Evolutionary conservation across 2,113 vertebrate species (phyloP).

Genomic region (Seriola dumerili): DNA sequence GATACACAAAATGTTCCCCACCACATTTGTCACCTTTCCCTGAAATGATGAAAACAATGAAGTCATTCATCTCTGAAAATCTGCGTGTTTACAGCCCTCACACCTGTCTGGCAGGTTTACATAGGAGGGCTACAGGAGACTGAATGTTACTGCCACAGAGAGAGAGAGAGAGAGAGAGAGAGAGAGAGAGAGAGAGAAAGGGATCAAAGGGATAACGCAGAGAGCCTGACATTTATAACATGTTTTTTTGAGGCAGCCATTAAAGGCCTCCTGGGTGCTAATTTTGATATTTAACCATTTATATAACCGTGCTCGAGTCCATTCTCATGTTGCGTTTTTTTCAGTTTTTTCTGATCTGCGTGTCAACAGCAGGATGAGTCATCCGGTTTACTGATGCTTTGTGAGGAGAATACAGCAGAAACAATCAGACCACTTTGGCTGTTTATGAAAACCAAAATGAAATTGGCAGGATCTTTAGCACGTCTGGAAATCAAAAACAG

Average conservation of each 20-base stretch:
- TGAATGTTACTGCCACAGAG: neutral
- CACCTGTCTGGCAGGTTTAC: constrained; percentile 9
- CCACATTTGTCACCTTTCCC: constrained; percentile 43
- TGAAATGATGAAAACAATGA: constrained; percentile 40
- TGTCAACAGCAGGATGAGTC: constrained; percentile 57
- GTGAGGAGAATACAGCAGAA: constrained; percentile 46
- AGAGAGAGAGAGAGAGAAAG: neutral
- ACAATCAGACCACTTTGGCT: constrained; percentile 47
- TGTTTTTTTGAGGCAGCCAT: constrained; percentile 5
- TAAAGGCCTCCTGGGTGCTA: neutral
- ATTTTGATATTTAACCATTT: constrained; percentile 19
- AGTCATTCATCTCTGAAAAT: constrained; percentile 25
- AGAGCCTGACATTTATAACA: constrained; percentile 25
- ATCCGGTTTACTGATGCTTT: constrained; percentile 34
- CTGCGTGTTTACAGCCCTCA: neutral
- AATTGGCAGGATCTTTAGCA: constrained; percentile 2
- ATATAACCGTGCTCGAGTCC: constrained; percentile 6
- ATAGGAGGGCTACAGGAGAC: neutral
- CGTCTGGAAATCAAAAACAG: constrained; percentile 12
- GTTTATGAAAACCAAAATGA: constrained; percentile 49
- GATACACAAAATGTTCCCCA: constrained; percentile 23
- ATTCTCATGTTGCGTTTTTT: constrained; percentile 19
- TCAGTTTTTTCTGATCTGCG: neutral
- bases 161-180: neutral
- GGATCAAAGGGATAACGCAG: constrained; percentile 18